Evolutionary conservation across 2,797 vertebrate genomes (phyloP).

Genomic region (Melopsittacus undulatus): DNA sequence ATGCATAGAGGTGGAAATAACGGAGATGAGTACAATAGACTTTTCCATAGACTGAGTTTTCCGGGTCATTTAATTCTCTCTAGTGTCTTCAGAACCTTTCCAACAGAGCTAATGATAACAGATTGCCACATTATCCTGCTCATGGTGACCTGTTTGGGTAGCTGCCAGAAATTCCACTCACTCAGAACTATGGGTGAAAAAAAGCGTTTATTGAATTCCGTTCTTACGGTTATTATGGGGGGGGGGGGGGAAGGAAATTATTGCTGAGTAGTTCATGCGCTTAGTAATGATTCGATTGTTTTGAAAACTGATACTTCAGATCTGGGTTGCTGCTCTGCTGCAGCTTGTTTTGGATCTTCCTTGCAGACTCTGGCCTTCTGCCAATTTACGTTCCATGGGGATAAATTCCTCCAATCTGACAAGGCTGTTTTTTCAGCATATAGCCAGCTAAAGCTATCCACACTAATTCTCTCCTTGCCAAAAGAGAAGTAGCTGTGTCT

Average conservation of each 20-base stretch:
- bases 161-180: slow-evolving; percentile 56
- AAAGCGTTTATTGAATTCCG: slow-evolving; percentile 8
- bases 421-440: not conserved
- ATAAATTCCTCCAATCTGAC: not conserved
- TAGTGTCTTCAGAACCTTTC: slow-evolving; percentile 71
- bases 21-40: slow-evolving; percentile 68
- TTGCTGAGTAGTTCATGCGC: not conserved
- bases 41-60: slow-evolving; percentile 75
- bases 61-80: slow-evolving; percentile 77
- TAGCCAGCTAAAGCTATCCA: not conserved
- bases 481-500: not conserved
- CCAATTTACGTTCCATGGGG: not conserved
- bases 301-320: slow-evolving; percentile 17
- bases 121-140: slow-evolving; percentile 73
- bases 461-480: not conserved
- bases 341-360: not conserved
- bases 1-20: slow-evolving; percentile 69
- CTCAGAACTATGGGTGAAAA: slow-evolving; percentile 28
- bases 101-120: slow-evolving; percentile 75
- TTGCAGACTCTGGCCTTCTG: not conserved
- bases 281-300: slow-evolving; percentile 20
- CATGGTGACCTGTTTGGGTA: slow-evolving; percentile 63
- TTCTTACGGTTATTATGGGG: not conserved
- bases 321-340: not conserved
- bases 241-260: not conserved